Evolutionary conservation across 2,888 invertebrate genomes (phyloP), one percentile per base, ranked within the genome.

Genomic region (Dicranocentrus wangi): DNA sequence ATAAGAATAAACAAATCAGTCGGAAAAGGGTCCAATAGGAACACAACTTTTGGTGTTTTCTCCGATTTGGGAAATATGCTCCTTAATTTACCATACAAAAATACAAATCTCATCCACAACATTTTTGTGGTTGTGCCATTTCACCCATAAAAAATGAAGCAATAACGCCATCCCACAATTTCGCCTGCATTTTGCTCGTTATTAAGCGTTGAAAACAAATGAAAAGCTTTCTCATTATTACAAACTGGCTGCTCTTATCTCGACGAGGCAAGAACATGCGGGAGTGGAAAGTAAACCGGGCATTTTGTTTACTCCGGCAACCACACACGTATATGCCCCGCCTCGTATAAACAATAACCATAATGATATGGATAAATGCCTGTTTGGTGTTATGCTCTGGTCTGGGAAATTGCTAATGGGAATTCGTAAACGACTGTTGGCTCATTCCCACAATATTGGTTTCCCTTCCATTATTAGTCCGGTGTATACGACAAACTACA

Each of bases 331-430:
- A 47, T n/a, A 47, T 47, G 47, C 5, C 10, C 5, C 5, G n/a
- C 39, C 13, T 39, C 39, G 15, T 47, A 66, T 58, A 66, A 75
- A 75, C 58, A 75, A 65, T 75, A 66, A 66, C 53, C 47, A 73
- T 73, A 53, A 66, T 66, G 73, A 51, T 53, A 39, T 21, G 66
- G 43, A 25, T 66, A 61, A 17, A 65, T 51, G 60, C 47, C 39
- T 25, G 58, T 69, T 27, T 68, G 68, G 42, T 28, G 61, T 28
- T 28, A 21, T 63, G 27, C 43, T 66, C 23, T 25, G 73, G n/a
- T 27, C 25, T 27, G 25, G 60, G 43, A 68, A 69, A 76, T 76
- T 76, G 76, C 76, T 69, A 69, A 69, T 69, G 76, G 76, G 68
- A 69, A 76, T 76, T 47, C 47, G 25, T 60, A 76, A 61, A 76